Evolutionary conservation across 2,888 invertebrate genomes (phyloP), one percentile per base, ranked within the genome.

Genomic region (Drosophila peninsularis): DNA sequence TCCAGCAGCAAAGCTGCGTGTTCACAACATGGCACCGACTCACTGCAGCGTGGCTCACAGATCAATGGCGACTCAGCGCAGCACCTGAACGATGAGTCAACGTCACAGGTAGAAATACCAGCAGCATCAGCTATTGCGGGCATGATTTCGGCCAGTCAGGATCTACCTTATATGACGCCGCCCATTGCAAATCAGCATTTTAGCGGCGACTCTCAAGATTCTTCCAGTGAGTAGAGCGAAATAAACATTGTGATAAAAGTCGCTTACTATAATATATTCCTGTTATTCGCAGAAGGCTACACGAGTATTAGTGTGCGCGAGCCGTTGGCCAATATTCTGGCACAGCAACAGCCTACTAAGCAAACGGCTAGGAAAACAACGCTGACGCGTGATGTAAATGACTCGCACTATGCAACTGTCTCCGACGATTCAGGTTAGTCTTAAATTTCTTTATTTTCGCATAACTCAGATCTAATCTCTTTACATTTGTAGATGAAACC

Each of bases 291-390:
- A 97, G 97, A 97, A 94, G 97, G 97, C 49, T 98, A 98, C 91
- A 97, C 97, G 0, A 97, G 97, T 90, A 97, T 97, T 80, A 97
- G 97, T 76, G 98, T 98, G 2, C 94, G 97, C 19, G 97, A 97
- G 91, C 98, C 98, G 1, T 93, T 98, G 70, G 96, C 97, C 5
- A 95, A 95, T 90, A 95, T 96, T 74, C 94, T 96, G 78, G 95
- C 95, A 53, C 95, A 95, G 91, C 89, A 89, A 52, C 91, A 91
- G 13, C 45, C 76, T 0, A 72, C 41, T 5, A 88, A 89, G 32
- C 93, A 93, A 71, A 92, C 93, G 56, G 90, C 91, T 71, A 90
- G 91, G 62, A 78, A 92, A 90, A 88, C 91, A 82, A 67, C 91
- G 79, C 61, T 93, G 88, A 86, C 91, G 89, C 90, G 92, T 24